Evolutionary conservation across 2,113 vertebrate species (phyloP).

Genomic region (Pristiophorus japonicus): DNA sequence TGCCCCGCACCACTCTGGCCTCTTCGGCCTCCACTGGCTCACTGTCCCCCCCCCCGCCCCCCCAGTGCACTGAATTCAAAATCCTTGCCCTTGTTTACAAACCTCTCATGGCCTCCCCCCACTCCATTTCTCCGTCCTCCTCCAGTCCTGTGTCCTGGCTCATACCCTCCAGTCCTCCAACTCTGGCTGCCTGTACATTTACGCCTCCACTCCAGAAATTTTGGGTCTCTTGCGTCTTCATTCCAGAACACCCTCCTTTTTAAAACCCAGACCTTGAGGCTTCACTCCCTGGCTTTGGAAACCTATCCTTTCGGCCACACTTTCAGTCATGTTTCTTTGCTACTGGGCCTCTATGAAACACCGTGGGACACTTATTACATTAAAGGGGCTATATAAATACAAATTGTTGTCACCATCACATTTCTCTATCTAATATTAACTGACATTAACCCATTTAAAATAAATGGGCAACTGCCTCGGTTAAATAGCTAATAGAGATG

Average conservation of each 20-base stretch:
- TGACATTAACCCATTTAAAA: neutral
- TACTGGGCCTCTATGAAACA: neutral
- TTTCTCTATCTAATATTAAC: neutral
- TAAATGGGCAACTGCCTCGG: neutral
- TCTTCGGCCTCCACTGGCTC: neutral
- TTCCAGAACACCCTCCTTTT: neutral
- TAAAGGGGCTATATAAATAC: neutral
- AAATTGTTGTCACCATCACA: neutral
- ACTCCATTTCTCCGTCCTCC: neutral
- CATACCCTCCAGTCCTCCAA: neutral
- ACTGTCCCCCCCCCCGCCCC: neutral
- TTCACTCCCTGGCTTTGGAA: neutral
- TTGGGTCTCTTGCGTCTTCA: neutral
- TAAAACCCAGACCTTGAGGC: neutral
- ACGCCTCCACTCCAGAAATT: neutral
- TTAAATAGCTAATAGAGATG: neutral
- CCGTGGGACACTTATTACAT: neutral
- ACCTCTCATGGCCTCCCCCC: neutral
- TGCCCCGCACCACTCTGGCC: neutral
- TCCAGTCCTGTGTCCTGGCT: neutral
- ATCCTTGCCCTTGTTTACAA: neutral
- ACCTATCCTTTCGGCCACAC: neutral
- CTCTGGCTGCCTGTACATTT: neutral
- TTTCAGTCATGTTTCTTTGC: neutral
- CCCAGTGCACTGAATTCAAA: neutral